Base-by-base conservation (phyloP, 2,797 vertebrate species). In the Prunella strophiata region DNA sequence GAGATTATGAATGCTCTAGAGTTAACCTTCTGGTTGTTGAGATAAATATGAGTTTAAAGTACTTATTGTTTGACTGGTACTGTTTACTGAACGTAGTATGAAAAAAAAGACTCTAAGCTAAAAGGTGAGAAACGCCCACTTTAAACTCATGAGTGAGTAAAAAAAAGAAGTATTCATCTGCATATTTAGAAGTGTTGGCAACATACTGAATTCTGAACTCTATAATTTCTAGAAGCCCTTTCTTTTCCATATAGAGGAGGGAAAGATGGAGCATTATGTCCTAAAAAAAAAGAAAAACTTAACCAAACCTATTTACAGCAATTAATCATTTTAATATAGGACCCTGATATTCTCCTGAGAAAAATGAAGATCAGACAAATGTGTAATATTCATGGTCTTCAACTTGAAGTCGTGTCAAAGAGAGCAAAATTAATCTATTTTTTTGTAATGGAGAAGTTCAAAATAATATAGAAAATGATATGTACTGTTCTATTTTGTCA, bases 41-140 rank as follows among this genome's bases (percentile, higher is more conserved):
- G 34, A 7, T 32, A 30, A 66, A 66, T 61, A 50, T 11, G 8
- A 36, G 26, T 85, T 66, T 70, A 59, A 80, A 77, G 70, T 73
- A 11, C 12, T 55, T 51, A n/a, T 19, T 85, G 16, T 43, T 88
- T 91, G 50, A n/a, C 18, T 40, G 11, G 3, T 25, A 47, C 4
- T 66, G 1, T 83, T 82, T 82, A 40, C 21, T 62, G 40, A 58
- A 51, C 12, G 17, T 43, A 42, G n/a, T 27, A 43, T 40, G n/a
- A 65, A 51, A 83, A 52, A 58, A 78, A 11, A 7, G 3, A 58
- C 10, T 74, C 29, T 13, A 50, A 72, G 3, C 7, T 30, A 54
- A 82, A 79, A 66, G 9, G 1, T 72, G 27, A 75, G 15, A 61
- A 89, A 45, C 0, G 0, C 3, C 7, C 26, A 22, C 26, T 32